Conservation (phyloP, 2,888 invertebrate genomes). For the Tinea trinotella region DNA sequence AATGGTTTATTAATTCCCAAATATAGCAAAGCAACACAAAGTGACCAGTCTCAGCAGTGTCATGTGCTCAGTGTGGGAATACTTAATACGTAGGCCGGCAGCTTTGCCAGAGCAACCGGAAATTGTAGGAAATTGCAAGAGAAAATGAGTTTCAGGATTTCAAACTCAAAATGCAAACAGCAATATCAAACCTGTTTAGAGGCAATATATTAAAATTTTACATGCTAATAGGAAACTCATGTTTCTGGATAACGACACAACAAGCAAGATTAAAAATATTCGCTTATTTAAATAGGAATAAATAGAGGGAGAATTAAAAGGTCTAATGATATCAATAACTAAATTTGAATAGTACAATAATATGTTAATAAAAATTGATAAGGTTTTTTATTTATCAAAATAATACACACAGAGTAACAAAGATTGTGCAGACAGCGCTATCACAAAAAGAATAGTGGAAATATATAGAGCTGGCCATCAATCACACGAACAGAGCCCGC, state of each 20-base stretch:
- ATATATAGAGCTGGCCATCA: conserved; percentile 65
- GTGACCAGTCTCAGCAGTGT: neutral
- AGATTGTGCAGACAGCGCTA: conserved; percentile 10
- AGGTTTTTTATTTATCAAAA: too few species aligned
- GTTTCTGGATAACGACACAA: too few species aligned
- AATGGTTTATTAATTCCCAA: too few species aligned
- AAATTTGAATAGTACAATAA: too few species aligned
- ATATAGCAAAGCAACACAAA: too few species aligned
- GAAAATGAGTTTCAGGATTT: conserved; percentile 51
- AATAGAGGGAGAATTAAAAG: too few species aligned
- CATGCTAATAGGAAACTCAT: too few species aligned
- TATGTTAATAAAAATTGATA: too few species aligned
- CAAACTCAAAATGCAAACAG: conserved; percentile 3
- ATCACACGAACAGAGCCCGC: conserved; percentile 64
- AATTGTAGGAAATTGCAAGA: conserved; percentile 72
- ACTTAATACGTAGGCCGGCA: conserved; percentile 3
- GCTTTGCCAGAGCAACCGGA: conserved; percentile 41
- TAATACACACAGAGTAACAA: neutral
- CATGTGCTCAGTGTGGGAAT: neutral
- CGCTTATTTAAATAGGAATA: too few species aligned
- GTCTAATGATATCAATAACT: too few species aligned
- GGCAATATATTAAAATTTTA: conserved; percentile 24
- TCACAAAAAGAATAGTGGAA: conserved; percentile 49
- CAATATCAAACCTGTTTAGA: conserved; percentile 46
- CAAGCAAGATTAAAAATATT: too few species aligned